Base-by-base conservation (phyloP, 92 coral and sea anemone species). In the Epizoanthus fatuus region DNA sequence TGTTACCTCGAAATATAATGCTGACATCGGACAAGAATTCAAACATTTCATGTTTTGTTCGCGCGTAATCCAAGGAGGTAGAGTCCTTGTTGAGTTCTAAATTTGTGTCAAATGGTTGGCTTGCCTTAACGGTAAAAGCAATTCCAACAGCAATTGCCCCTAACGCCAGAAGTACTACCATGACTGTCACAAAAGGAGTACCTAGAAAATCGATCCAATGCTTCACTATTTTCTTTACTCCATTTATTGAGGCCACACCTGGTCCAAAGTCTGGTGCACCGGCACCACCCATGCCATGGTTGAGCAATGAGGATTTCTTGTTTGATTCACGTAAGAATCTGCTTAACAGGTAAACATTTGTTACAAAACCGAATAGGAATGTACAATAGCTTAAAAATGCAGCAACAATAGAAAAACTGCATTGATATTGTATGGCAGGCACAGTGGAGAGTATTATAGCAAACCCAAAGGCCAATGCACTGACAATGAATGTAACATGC, bases 1-100 rank as follows among this genome's bases (percentile, higher is more conserved):
- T 52, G 32, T 47, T 49, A 20, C 78, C 79, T 19, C 63, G 38
- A 53, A 90, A 56, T 40, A 90, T 58, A 3, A 90, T 58, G 37
- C 75, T 86, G 15, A 81, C 90, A 3, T 77, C 86, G 5, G 68
- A 51, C 25, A 79, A 68, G 45, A 72, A 45, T 19, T 74, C 77
- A 74, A 90, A 90, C 40, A 70, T 22, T 71, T 74, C 75, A 16
- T 81, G 66, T 52, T 86, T 37, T 44, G 58, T 65, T 13, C 65
- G 64, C 56, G 74, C n/a, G 84, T 72, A 90, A 51, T 45, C 39
- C 32, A 63, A 35, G 35, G 53, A 69, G 15, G 73, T 75, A 4
- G 78, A 69, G 38, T 54, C 38, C 60, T 86, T 67, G 63, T 37
- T 40, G 10, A 72, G 58, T 54, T 25, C 59, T 51, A 86, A 66